Evolutionary conservation across 2,888 invertebrate genomes (phyloP), one percentile per base, ranked within the genome.

Genomic region (Drosophila lacicola): DNA sequence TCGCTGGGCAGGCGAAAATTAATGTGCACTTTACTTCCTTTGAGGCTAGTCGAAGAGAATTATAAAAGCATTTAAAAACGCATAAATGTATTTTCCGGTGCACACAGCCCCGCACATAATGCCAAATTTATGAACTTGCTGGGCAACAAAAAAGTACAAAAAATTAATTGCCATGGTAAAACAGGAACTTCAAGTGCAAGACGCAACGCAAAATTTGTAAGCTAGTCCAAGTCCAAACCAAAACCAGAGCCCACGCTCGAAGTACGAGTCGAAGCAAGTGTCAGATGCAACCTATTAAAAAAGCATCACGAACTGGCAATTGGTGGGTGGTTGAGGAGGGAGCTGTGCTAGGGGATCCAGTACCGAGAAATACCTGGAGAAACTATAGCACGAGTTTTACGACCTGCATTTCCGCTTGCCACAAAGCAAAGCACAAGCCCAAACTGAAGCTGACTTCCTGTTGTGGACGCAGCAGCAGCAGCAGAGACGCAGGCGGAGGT

Each of bases 221-320:
- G 64, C 36, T 45, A 63, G 37, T 51, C 50, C 58, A 61, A 70
- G 49, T 37, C 14, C 14, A 13, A 62, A n/a, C 33, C 44, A 39
- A 25, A 41, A 54, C 50, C 42, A 3, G 13, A 42, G 44, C 39
- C 60, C 37, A 33, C 8, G 29, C 29, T 8, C 29, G 8, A 50
- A 65, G 49, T 39, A 36, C 33, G 3, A 37, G 51, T 14, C 55
- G 47, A 19, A 58, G 58, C 64, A 49, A 71, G 73, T 83, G 83
- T 86, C 86, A 83, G 86, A 66, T 85, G 71, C 76, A 70, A 77
- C 57, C 80, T 86, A 83, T 83, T 83, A 83, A 80, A 80, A 86
- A 70, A 64, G 70, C 86, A 85, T 85, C 76, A 67, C 36, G 53
- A 67, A 53, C 47, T 39, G 36, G 34, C 3, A 36, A 46, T 5